Percentiles rank a stretch among this genome's conserved stretches.
Evolutionary conservation across 2,888 invertebrate species (phyloP).

Genomic region (Bellardia pandia): DNA sequence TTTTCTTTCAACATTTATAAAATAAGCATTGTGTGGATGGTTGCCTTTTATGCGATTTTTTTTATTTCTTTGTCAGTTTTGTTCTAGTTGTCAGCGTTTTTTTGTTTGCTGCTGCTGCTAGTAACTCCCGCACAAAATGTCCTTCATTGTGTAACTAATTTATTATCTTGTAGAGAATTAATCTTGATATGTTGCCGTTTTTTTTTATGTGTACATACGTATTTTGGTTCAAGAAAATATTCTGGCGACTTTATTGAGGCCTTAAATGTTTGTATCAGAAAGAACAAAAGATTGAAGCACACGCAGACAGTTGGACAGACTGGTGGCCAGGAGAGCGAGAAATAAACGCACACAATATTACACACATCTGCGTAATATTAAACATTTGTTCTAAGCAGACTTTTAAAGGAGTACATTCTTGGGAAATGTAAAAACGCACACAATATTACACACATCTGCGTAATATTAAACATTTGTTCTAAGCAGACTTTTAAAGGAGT

Average conservation of each 20-base stretch:
- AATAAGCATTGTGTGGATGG: conserved; percentile 10
- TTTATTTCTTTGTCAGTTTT: conserved; percentile 32
- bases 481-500: conserved; percentile 26
- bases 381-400: conserved; percentile 12
- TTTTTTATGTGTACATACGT: conserved; percentile 28
- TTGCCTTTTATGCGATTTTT: conserved; percentile 13
- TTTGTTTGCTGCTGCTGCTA: conserved; percentile 30
- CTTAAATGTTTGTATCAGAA: conserved; percentile 46
- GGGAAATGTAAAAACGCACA: background rate
- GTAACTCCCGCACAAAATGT: conserved; percentile 67
- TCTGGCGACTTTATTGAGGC: conserved; percentile 69
- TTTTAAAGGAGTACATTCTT: conserved; percentile 13
- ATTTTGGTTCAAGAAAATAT: conserved; percentile 47
- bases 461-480: conserved; percentile 34
- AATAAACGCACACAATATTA: conserved; percentile 22
- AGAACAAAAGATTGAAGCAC: conserved; percentile 26
- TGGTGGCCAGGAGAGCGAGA: background rate
- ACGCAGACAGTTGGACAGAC: conserved; percentile 2
- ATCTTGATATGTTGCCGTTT: conserved; percentile 74
- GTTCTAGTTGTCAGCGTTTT: conserved; percentile 47
- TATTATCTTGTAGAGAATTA: conserved; percentile 74
- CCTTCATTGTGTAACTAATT: conserved; percentile 71
- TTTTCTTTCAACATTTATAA: conserved; percentile 2
- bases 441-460: conserved; percentile 55
- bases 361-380: conserved; percentile 58